A percentile compares a stretch with the other conserved stretches of the same genome.
Conservation (phyloP, 2,888 invertebrate genomes). For the Drosophila fungiperda region DNA sequence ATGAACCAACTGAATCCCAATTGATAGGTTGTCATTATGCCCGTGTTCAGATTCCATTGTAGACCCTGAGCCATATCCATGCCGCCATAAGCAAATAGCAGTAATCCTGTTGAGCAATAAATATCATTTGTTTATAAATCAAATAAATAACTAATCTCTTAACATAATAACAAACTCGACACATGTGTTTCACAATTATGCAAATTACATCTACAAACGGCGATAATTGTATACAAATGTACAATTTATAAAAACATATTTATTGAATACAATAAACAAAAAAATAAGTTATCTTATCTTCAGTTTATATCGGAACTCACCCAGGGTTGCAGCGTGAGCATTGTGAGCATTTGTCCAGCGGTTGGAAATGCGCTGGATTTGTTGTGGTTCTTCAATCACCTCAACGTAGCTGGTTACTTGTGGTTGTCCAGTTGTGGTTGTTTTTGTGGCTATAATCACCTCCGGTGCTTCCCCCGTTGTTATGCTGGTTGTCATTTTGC, state of each 20-base stretch:
- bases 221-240: not conserved
- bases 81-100: constrained; percentile 69
- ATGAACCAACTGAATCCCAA: constrained; percentile 78
- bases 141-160: not conserved
- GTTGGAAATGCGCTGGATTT: constrained; percentile 18
- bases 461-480: constrained; percentile 24
- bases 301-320: constrained; percentile 16
- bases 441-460: constrained; percentile 9
- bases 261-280: not conserved
- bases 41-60: constrained; percentile 62
- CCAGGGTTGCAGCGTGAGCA: constrained; percentile 48
- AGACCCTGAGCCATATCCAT: constrained; percentile 77
- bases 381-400: constrained; percentile 34
- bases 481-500: constrained; percentile 41
- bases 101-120: constrained; percentile 41
- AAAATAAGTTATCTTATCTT: constrained; percentile 19
- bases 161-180: not conserved
- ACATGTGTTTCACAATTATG: not conserved
- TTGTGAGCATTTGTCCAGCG: constrained; percentile 42
- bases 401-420: constrained; percentile 32
- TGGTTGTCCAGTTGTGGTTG: constrained; percentile 6
- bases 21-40: constrained; percentile 39
- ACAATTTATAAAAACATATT: not conserved
- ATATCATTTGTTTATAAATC: not conserved
- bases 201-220: not conserved